Base-by-base conservation (phyloP, 1,140 invertebrate species). In the Macrobrachium nipponense region DNA sequence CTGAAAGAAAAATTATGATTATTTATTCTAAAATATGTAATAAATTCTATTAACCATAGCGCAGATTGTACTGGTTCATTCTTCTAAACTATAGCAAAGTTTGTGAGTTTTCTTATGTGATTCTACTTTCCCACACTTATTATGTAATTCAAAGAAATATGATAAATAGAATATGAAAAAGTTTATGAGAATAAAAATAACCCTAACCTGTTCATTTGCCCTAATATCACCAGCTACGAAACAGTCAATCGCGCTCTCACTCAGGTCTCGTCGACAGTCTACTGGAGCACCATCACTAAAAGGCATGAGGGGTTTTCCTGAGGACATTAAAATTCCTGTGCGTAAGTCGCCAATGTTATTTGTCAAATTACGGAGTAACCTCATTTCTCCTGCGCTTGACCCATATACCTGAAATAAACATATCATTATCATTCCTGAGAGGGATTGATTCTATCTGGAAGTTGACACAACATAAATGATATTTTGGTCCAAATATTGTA, bases 191-290 rank as follows among this genome's bases (percentile, higher is more conserved):
- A 20, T 23, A 2, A 36, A 2, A 18, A 36, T 4, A 8, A 80
- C 44, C 5, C 76, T 44, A 70, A 91, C 90, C 92, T 98, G 96
- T 91, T 98, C 96, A 90, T 97, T 98, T 5, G 95, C 96, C 66
- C 96, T 92, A 60, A 97, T 96, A 86, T 98, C 96, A 5, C 98
- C 98, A 23, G 97, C 96, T 0, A 98, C 93, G 91, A 99, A 99
- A 91, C 98, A 99, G 77, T 95, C 96, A 18, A 96, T 94, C 51
- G 94, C 94, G 88, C 95, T 96, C 90, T 97, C 96, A 23, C 94
- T 92, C 12, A 94, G 92, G 91, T 98, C 95, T 44, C 95, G 91
- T 80, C 98, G 94, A 90, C 98, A 99, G 90, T 99, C 98, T 90
- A 98, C 96, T 36, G 95, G 95, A 89, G 97, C 95, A 79, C 95